Conservation (phyloP, 2,113 vertebrate genomes). For the Crotalus helleri region DNA sequence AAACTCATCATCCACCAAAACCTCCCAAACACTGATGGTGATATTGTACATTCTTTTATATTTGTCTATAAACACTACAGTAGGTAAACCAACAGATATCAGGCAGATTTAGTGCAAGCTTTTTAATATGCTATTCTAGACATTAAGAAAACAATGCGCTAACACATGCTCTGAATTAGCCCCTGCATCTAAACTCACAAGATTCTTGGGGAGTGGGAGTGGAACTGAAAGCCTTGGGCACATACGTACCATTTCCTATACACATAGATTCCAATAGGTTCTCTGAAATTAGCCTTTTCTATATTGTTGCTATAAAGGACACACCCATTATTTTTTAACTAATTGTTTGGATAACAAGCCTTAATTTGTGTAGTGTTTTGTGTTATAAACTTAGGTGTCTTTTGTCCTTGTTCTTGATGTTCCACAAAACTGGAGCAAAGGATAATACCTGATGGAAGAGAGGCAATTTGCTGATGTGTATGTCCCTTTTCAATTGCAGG, state of each 20-base stretch:
- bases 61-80: background rate
- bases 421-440: background rate
- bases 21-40: background rate
- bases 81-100: background rate
- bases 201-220: background rate
- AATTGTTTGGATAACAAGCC: background rate
- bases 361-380: background rate
- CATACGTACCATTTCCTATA: background rate
- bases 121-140: background rate
- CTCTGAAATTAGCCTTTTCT: background rate
- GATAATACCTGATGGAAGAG: background rate
- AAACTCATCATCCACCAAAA: background rate
- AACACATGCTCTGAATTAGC: background rate
- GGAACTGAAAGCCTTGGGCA: background rate
- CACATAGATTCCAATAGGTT: background rate
- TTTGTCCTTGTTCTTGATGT: background rate
- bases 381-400: background rate
- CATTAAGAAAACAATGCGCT: background rate
- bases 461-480: background rate
- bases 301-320: background rate
- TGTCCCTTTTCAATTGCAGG: background rate
- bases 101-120: background rate
- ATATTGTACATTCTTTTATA: background rate
- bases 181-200: background rate
- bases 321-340: background rate